Base-by-base conservation (phyloP, 2,888 invertebrate species). In the Eretmocerus hayati region DNA sequence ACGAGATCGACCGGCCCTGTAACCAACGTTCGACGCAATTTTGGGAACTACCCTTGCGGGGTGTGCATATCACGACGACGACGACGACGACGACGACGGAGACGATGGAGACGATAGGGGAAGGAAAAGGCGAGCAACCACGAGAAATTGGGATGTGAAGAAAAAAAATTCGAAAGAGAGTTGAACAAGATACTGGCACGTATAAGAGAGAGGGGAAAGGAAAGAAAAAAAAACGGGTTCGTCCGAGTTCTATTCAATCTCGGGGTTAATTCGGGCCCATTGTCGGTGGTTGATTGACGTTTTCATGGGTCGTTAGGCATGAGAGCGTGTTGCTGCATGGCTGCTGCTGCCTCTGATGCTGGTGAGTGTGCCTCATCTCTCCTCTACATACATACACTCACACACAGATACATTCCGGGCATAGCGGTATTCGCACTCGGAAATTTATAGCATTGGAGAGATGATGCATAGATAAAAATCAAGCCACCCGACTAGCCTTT, bases 11-110 rank as follows among this genome's bases (percentile, higher is more conserved):
- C n/a, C n/a, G n/a, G n/a, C n/a, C n/a, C n/a, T n/a, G n/a, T n/a
- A n/a, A n/a, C n/a, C 51, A 56, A 55, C 51, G 58, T 57, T 57
- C 54, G 53, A 39, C 46, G 50, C 52, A 52, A 51, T 51, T 42
- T 49, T n/a, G n/a, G n/a, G n/a, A n/a, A n/a, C n/a, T n/a, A n/a
- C n/a, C n/a, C n/a, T n/a, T n/a, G n/a, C n/a, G n/a, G n/a, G n/a
- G n/a, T n/a, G n/a, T n/a, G n/a, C n/a, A n/a, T n/a, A n/a, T 51
- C 8, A 5, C 15, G n/a, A 8, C 9, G 8, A 8, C 5, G n/a
- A 33, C 8, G 33, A n/a, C n/a, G n/a, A n/a, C n/a, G n/a, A n/a
- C n/a, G n/a, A n/a, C n/a, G n/a, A n/a, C n/a, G n/a, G n/a, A 33
- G 33, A 33, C 9, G 33, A n/a, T 6, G 15, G n/a, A 40, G 11